Conservation (phyloP, 1,140 invertebrate genomes). For the Zaprionus camerounensis region DNA sequence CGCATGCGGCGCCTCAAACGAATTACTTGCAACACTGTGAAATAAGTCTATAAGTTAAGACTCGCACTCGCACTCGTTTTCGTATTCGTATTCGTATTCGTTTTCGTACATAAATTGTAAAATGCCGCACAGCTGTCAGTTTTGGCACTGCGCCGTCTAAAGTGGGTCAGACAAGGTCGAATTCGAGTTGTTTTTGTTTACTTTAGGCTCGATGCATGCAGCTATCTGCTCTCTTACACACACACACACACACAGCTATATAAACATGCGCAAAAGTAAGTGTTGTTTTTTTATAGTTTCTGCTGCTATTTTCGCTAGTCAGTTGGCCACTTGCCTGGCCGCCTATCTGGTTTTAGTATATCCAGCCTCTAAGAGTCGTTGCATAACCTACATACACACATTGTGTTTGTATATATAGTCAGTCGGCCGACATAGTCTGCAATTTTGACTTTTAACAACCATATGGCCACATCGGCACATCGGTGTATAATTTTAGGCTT, state of each 20-base stretch:
- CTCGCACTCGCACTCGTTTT: background rate
- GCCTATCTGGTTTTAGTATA: constrained; percentile 41
- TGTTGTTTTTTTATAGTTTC: constrained; percentile 37
- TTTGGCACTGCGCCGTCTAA: constrained; percentile 72
- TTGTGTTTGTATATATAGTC: background rate
- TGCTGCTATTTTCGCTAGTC: constrained; percentile 20
- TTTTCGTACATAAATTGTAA: constrained; percentile 67
- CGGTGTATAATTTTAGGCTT: constrained; percentile 28
- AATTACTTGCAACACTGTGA: constrained; percentile 55
- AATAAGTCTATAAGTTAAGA: constrained; percentile 49
- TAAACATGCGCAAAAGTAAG: constrained; percentile 17
- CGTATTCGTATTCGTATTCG: background rate
- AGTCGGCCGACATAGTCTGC: constrained; percentile 15
- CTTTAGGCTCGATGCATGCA: constrained; percentile 30
- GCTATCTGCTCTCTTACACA: background rate
- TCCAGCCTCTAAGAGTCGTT: constrained; percentile 29
- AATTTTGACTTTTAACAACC: constrained; percentile 36
- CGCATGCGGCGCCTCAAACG: constrained; percentile 50
- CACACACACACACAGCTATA: constrained; percentile 15
- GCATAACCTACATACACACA: constrained; percentile 28
- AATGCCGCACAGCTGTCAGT: constrained; percentile 77
- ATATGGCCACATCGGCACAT: constrained; percentile 31
- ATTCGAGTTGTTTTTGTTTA: constrained; percentile 60
- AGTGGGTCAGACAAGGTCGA: constrained; percentile 82
- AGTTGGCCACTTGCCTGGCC: constrained; percentile 31